Percentiles rank a stretch among this genome's conserved stretches.
These are phyloP conservation scores for Aphis craccivora DNA, from an alignment of 1,140 invertebrate species.

Conservation along the genomic window DNA sequence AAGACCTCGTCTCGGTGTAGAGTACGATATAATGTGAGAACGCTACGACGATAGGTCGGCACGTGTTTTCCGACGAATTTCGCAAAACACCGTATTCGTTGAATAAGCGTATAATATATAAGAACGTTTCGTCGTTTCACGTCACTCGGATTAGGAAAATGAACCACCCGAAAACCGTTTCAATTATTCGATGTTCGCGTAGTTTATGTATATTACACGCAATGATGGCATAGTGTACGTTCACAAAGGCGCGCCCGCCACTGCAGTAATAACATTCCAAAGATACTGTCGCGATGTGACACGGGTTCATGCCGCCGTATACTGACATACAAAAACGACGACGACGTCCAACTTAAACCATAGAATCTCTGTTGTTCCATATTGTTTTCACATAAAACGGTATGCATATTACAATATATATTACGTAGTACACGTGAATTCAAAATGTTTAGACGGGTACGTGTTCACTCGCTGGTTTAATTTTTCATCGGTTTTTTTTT, in stretches of 20 bases:
- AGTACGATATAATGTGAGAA: not conserved
- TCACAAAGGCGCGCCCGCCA: not conserved
- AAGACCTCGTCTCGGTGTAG: not conserved
- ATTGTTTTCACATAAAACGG: too few species aligned
- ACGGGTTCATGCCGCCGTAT: not conserved
- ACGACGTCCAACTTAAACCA: too few species aligned
- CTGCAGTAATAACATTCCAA: not conserved
- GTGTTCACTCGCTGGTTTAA: too few species aligned
- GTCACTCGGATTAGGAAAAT: not conserved
- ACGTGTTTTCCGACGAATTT: not conserved
- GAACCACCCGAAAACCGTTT: not conserved
- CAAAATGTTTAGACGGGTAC: too few species aligned
- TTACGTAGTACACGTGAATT: too few species aligned
- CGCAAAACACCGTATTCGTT: not conserved
- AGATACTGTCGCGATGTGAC: not conserved
- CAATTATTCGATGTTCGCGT: not conserved
- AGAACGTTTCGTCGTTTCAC: not conserved
- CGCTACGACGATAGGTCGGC: too few species aligned
- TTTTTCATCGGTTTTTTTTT: too few species aligned
- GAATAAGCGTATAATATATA: not conserved
- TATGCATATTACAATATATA: too few species aligned
- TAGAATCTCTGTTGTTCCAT: too few species aligned
- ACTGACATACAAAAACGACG: too few species aligned
- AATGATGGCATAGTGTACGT: not conserved
- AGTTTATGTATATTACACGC: not conserved